phyloP scores from a whole-genome alignment of 2,888 invertebrate species.

The Thera britannica region DNA sequence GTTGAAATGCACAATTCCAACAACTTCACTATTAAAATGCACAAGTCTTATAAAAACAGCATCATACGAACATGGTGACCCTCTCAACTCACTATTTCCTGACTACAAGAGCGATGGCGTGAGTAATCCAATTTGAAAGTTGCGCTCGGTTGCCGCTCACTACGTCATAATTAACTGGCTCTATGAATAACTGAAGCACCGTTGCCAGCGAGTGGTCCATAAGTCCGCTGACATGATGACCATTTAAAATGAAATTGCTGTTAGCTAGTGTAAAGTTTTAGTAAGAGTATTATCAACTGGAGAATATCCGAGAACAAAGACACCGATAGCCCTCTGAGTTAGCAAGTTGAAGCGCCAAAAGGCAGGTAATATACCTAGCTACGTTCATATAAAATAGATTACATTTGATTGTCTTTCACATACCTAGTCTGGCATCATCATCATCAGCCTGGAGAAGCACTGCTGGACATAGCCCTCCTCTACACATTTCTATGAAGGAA shows the following conservation, averaged over 20 bases:
- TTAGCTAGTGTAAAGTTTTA: not conserved
- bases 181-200: conserved; percentile 69
- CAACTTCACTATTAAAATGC: too few relatives aligned
- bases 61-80: not conserved
- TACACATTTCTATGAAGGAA: too few relatives aligned
- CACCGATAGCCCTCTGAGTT: too few relatives aligned
- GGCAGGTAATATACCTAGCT: too few relatives aligned
- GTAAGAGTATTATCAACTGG: not conserved
- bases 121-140: conserved; percentile 75
- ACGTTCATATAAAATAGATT: too few relatives aligned
- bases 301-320: too few relatives aligned
- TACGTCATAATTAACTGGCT: conserved; percentile 71
- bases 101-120: conserved; percentile 53
- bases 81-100: conserved; percentile 6
- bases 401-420: too few relatives aligned
- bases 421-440: too few relatives aligned
- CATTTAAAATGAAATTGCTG: conserved; percentile 3
- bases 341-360: too few relatives aligned
- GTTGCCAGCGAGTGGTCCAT: conserved; percentile 30
- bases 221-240: conserved; percentile 17
- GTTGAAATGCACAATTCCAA: too few relatives aligned
- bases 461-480: too few relatives aligned
- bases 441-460: too few relatives aligned
- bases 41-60: not conserved
- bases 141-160: conserved; percentile 52